Conservation (phyloP, 1,140 invertebrate genomes). For the Aplysia californica region DNA sequence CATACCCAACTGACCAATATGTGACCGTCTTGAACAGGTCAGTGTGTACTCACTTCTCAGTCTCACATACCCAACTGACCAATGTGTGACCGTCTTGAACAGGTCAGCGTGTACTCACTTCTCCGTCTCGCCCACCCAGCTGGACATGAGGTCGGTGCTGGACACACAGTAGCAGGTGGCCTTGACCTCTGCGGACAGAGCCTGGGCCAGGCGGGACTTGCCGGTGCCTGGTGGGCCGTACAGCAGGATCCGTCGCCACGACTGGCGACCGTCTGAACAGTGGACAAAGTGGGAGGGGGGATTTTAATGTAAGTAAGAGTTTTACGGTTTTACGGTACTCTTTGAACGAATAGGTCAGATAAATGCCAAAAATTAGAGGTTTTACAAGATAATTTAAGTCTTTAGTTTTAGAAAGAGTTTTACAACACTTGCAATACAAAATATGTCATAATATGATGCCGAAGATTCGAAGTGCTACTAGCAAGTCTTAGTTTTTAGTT, state of each 20-base stretch:
- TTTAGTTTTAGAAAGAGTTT: background rate
- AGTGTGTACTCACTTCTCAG: conserved; percentile 75
- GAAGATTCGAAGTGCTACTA: too few relatives aligned
- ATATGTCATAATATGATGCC: background rate
- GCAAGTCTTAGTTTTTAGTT: too few relatives aligned
- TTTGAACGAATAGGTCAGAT: background rate
- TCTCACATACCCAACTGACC: conserved; percentile 72
- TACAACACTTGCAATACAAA: background rate
- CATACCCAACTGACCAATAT: background rate
- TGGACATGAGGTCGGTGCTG: conserved; percentile 71
- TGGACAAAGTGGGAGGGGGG: background rate
- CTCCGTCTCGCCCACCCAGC: conserved; percentile 73
- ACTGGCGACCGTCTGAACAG: conserved; percentile 54
- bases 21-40: too few relatives aligned
- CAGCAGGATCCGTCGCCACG: conserved; percentile 61
- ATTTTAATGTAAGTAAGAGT: background rate
- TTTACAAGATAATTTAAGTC: background rate
- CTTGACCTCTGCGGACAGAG: conserved; percentile 62
- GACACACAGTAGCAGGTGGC: conserved; percentile 71
- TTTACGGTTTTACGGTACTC: background rate
- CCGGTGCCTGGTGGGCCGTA: conserved; percentile 62
- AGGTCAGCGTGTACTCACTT: too few relatives aligned
- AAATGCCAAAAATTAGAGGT: background rate
- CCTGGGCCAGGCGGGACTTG: conserved; percentile 58
- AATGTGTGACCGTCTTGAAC: too few relatives aligned